phyloP scores from a whole-genome alignment of 2,113 vertebrate genomes.

The Passer domesticus region DNA sequence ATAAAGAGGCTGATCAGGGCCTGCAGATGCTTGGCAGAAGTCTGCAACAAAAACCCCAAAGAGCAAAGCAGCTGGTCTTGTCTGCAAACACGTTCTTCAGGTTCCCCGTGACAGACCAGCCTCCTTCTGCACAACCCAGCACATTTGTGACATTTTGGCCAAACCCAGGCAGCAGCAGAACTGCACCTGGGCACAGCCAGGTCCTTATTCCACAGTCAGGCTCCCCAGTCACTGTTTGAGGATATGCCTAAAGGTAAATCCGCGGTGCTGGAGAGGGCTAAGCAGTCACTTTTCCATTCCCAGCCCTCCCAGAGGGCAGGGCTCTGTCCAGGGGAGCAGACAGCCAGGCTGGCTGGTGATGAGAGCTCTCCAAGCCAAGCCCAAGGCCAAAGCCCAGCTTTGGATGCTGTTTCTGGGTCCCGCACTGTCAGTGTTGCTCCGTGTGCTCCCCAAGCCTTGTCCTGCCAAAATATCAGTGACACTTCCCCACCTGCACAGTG shows the following conservation, averaged over 20 bases:
- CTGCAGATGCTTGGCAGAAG: neutral
- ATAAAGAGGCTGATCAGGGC: neutral
- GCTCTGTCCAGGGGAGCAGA: neutral
- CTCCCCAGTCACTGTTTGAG: neutral
- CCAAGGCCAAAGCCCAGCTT: neutral
- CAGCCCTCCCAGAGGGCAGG: neutral
- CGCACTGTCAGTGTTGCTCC: neutral
- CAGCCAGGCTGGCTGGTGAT: neutral
- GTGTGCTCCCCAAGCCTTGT: neutral
- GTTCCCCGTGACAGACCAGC: neutral
- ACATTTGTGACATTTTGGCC: neutral
- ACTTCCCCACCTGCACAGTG: fast-evolving
- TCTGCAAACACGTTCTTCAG: neutral
- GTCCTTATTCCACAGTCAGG: neutral
- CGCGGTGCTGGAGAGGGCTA: neutral
- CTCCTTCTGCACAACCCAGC: neutral
- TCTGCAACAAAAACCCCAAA: neutral
- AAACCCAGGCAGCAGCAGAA: neutral
- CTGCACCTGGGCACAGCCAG: neutral
- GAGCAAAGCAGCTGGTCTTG: neutral
- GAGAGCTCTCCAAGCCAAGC: neutral
- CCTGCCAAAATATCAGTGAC: too few relatives aligned
- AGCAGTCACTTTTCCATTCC: neutral
- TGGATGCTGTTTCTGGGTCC: neutral
- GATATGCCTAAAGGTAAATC: neutral